Evolutionary conservation across 1,140 invertebrate genomes (phyloP).

Genomic region (Temnothorax curvispinosus): DNA sequence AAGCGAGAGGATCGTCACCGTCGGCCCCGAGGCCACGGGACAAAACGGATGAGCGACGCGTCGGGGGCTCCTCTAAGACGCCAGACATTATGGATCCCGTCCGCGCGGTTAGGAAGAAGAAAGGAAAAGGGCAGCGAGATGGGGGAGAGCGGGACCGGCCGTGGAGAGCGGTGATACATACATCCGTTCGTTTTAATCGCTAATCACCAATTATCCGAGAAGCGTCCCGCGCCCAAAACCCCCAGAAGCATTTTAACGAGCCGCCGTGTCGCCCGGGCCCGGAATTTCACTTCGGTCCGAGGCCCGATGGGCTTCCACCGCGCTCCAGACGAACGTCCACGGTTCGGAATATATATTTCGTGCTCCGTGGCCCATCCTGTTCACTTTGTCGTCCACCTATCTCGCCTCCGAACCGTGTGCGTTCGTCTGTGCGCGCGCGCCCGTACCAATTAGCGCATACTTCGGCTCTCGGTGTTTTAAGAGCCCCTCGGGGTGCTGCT

Average conservation of each 20-base stretch:
- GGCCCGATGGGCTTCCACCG: conserved; percentile 45
- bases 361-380: conserved; percentile 36
- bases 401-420: conserved; percentile 40
- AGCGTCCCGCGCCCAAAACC: conserved; percentile 84
- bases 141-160: neutral
- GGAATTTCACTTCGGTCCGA: conserved; percentile 84
- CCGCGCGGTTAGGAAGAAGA: conserved; percentile 6
- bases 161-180: conserved; percentile 21
- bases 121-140: neutral
- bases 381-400: conserved; percentile 50
- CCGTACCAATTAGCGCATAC: conserved; percentile 84
- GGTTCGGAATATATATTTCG: conserved; percentile 61
- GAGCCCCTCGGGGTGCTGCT: conserved; percentile 37
- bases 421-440: conserved; percentile 1
- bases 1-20: conserved; percentile 60
- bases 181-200: conserved; percentile 85
- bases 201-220: conserved; percentile 86
- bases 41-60: conserved; percentile 54
- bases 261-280: conserved; percentile 83
- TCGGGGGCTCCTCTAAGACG: conserved; percentile 42
- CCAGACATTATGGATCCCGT: conserved; percentile 47
- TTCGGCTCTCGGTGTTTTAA: conserved; percentile 74
- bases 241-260: conserved; percentile 86
- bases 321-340: conserved; percentile 22
- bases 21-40: conserved; percentile 15